Evolutionary conservation across 2,797 vertebrate genomes (phyloP).

Genomic region (Typhlichthys subterraneus): DNA sequence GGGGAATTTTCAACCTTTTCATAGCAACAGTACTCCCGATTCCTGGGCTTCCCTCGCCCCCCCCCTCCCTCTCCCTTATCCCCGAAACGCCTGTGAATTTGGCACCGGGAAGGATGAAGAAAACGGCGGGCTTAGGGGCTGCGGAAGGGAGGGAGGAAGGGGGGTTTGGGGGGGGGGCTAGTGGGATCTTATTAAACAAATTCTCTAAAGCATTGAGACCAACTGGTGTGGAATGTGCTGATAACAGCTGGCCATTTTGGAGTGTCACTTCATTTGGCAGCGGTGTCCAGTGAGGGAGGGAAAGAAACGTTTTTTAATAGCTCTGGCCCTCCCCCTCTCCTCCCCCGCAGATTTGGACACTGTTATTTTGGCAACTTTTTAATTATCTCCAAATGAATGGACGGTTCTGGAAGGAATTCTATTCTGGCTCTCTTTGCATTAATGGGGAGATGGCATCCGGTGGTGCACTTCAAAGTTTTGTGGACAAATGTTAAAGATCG

Average conservation of each 20-base stretch:
- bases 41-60: slow-evolving; percentile 59
- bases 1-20: slow-evolving; percentile 67
- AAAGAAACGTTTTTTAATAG: slow-evolving; percentile 56
- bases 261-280: slow-evolving; percentile 74
- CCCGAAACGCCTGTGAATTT: slow-evolving; percentile 63
- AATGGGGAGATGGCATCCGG: slow-evolving; percentile 54
- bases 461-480: slow-evolving; percentile 47
- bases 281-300: slow-evolving; percentile 49
- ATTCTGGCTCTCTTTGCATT: slow-evolving; percentile 22
- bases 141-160: slow-evolving; percentile 29
- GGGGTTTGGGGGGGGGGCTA: slow-evolving; percentile 27
- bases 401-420: slow-evolving; percentile 40
- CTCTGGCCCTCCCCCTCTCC: slow-evolving; percentile 33
- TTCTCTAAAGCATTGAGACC: slow-evolving; percentile 76
- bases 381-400: slow-evolving; percentile 77
- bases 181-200: slow-evolving; percentile 77
- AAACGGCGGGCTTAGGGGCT: slow-evolving; percentile 46
- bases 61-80: slow-evolving; percentile 48
- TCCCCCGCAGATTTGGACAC: slow-evolving; percentile 55
- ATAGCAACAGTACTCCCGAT: slow-evolving; percentile 60
- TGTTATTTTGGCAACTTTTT: slow-evolving; percentile 74
- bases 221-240: slow-evolving; percentile 79
- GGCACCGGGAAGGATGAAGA: slow-evolving; percentile 55
- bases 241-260: slow-evolving; percentile 80
- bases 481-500: slow-evolving; percentile 28